A percentile compares a stretch with the other conserved stretches of the same genome.
phyloP scores from a whole-genome alignment of 2,797 vertebrate genomes.

The Muscicapa striata region DNA sequence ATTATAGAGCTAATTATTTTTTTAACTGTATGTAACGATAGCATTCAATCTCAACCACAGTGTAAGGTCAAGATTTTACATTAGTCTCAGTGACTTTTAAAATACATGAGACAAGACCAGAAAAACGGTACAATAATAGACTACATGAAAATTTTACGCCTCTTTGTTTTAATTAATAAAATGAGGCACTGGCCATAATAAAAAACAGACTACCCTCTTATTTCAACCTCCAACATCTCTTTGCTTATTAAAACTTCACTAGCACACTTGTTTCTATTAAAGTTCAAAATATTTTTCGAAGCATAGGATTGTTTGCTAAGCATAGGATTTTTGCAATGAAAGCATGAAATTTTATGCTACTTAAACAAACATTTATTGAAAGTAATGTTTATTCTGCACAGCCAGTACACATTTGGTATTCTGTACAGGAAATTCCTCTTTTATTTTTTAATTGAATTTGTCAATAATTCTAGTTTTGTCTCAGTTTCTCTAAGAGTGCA shows the following conservation, averaged over 20 bases:
- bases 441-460: background rate
- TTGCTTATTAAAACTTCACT: background rate
- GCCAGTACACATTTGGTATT: background rate
- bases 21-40: background rate
- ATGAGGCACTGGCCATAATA: background rate
- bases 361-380: background rate
- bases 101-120: background rate
- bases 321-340: background rate
- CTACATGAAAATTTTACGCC: background rate
- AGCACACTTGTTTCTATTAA: background rate
- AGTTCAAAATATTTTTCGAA: conserved; percentile 1
- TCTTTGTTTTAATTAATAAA: background rate
- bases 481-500: background rate
- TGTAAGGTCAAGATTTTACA: background rate
- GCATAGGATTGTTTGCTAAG: background rate
- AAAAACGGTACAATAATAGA: background rate
- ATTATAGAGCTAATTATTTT: background rate
- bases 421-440: background rate
- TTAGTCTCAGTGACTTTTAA: background rate
- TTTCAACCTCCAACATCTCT: background rate
- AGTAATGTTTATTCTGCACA: background rate
- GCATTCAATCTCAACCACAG: background rate
- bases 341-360: background rate
- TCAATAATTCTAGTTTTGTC: background rate
- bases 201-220: background rate